Evolutionary conservation across 1,140 invertebrate species (phyloP), one percentile per base, ranked within the genome.

Genomic region (Sipha flava): DNA sequence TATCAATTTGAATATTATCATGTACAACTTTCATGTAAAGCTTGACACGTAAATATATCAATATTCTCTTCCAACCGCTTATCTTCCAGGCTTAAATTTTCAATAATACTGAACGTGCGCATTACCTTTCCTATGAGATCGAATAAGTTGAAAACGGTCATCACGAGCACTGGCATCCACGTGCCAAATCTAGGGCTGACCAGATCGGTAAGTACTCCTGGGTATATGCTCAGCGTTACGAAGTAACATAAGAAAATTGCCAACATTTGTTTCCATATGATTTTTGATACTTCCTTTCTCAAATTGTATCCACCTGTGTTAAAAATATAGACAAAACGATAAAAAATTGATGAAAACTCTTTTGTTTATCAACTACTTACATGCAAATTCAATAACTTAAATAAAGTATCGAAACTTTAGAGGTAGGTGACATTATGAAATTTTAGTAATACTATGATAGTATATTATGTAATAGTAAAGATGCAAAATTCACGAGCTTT

Each of bases 111-210:
- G 14, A 81, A 64, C 23, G n/a, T 66, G 9, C 4, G 12, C 80
- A 80, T 82, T 86, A 93, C 92, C 87, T 95, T 95, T 82, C 94
- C 95, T 80, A 95, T 87, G 9, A 96, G 89, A 87, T 96, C 95
- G 59, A 92, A 91, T 1, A 91, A 88, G 83, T 96, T 96, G 83
- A 96, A 96, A 1, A 91, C 87, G 10, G 94, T 91, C 93, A 97
- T 96, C 37, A 97, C 86, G 18, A 96, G 88, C 2, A 96, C 93
- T 0, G 94, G 94, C 93, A 96, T 95, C 94, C 95, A 96, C 2
- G 90, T 90, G 9, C 90, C 90, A 31, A 94, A 90, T 26, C 88
- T 88, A 83, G 94, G 96, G 43, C 93, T 95, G 45, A 91, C 88
- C 43, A 97, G 92, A 86, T 96, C 94, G 0, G 94, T 94, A 79